Evolutionary conservation across 2,888 invertebrate genomes (phyloP), one percentile per base, ranked within the genome.

Genomic region (Agonopterix arenella): DNA sequence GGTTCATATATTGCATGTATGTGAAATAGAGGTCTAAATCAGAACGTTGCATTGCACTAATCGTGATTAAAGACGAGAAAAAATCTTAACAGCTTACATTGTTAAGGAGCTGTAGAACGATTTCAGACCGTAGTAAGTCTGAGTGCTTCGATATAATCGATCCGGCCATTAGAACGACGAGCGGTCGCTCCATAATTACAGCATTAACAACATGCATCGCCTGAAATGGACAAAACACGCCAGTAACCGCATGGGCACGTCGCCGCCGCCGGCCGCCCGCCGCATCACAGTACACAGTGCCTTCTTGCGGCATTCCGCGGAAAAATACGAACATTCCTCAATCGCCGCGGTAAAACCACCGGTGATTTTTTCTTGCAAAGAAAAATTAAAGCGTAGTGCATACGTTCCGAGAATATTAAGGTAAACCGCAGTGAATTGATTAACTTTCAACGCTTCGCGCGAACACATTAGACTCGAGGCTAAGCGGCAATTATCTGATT

Each of bases 161-260:
- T 70, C 63, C 53, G 58, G 61, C 64, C 63, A 72, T 72, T 76
- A 75, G 68, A 76, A 61, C 61, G 61, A 60, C 61, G 59, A 60
- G 60, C 59, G 57, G 53, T 62, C 60, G 61, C 62, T 63, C 68
- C 65, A 64, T 78, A 82, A 82, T 81, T 77, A 73, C 67, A 55
- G 69, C 58, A 71, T 73, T 76, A 78, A 66, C 71, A 66, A 68
- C 74, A 70, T 76, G 69, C 66, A 67, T 52, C 56, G 58, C 71
- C 72, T 67, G 70, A 73, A 81, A 83, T 79, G 79, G 84, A 68
- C 74, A 75, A 71, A 79, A 62, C 72, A 73, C 61, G 73, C 68
- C 59, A 60, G 59, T 62, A 56, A 58, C 59, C 57, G 64, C 69
- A 64, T 59, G 56, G 47, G 53, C 55, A 49, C 52, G 60, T 65